These are phyloP conservation scores for Platysternon megacephalum DNA, from an alignment of 2,113 vertebrate species.

Conservation along the genomic window DNA sequence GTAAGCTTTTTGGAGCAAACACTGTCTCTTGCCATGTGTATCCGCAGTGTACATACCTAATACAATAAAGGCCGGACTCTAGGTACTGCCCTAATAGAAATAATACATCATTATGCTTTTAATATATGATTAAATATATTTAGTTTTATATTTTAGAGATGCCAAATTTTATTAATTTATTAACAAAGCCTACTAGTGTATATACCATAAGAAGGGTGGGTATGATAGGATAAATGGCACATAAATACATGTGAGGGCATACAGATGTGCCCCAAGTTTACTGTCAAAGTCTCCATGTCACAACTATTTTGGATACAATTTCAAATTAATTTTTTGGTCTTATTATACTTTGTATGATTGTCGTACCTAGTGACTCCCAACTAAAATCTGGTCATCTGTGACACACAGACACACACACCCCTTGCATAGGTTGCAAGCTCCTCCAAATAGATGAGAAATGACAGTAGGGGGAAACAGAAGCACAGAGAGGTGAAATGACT, in stretches of 20 bases:
- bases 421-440: background rate
- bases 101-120: background rate
- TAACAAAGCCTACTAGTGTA: background rate
- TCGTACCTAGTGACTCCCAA: background rate
- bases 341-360: background rate
- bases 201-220: fast-evolving
- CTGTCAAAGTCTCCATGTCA: background rate
- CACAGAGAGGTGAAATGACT: background rate
- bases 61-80: background rate
- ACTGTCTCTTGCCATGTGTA: background rate
- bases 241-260: background rate
- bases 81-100: background rate
- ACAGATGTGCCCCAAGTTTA: background rate
- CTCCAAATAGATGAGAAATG: background rate
- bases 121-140: background rate
- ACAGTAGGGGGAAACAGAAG: background rate
- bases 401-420: background rate
- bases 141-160: background rate
- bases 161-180: background rate
- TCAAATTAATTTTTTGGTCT: background rate
- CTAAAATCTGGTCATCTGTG: background rate
- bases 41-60: background rate
- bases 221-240: background rate
- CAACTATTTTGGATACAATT: background rate
- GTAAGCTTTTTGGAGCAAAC: background rate